Evolutionary conservation across 2,888 invertebrate species (phyloP), one percentile per base, ranked within the genome.

Genomic region (Drosophila hamatofila): DNA sequence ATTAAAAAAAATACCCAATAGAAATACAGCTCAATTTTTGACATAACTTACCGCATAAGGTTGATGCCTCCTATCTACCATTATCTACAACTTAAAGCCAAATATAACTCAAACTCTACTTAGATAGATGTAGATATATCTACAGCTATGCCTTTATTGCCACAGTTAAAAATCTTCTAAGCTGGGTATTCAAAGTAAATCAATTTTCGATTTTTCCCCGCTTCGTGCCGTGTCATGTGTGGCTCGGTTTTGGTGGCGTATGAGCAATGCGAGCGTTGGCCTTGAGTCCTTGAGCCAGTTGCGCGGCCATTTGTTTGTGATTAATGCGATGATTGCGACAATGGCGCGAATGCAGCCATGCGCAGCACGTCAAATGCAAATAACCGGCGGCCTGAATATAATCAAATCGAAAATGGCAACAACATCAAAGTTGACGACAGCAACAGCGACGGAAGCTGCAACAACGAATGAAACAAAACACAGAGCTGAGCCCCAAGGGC

Each of bases 361-460:
- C 86, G 75, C 72, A 74, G 78, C 75, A 77, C 82, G 70, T 78
- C 75, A 85, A 85, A 88, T 88, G 88, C 88, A 88, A 88, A 84
- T 83, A 88, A 84, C 85, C 81, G 72, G 65, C 88, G 83, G 86
- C 63, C 72, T 52, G 67, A 66, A 63, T 75, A 88, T 82, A 84
- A 84, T 84, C 84, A 88, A 84, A 83, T 88, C 83, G 83, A 85
- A 49, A 84, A 71, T 75, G 80, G 71, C 80, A 83, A 80, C 80
- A 85, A 83, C 77, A 77, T 74, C 75, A 70, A 77, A 85, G 70
- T 85, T 83, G 61, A 80, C 76, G 71, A 66, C 74, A 71, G 71
- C 83, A 86, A 72, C 86, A 71, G 71, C 83, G 88, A 72, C 86
- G 88, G 83, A 85, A 84, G 74, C 72, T 77, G 75, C 52, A 23